Evolutionary conservation across 2,797 vertebrate species (phyloP).

Genomic region (Ctenopoma multispine): DNA sequence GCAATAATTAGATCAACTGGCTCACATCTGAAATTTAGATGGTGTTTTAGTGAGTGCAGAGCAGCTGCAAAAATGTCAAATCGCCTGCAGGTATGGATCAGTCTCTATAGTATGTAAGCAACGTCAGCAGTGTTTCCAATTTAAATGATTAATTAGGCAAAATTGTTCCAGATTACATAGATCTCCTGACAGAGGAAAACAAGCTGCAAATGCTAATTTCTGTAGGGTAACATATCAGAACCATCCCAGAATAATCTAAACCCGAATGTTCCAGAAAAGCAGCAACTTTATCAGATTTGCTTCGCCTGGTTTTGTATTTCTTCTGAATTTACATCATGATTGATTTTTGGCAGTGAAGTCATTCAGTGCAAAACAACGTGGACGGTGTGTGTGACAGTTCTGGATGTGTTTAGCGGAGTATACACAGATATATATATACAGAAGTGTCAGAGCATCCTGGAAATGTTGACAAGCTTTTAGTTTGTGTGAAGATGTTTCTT

Average conservation of each 20-base stretch:
- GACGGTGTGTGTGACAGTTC: neutral
- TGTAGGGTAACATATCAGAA: neutral
- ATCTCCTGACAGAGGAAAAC: neutral
- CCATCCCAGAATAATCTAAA: neutral
- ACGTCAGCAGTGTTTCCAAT: too few relatives aligned
- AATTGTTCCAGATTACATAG: neutral
- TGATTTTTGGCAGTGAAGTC: too few relatives aligned
- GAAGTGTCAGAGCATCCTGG: neutral
- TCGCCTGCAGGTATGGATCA: neutral
- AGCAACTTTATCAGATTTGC: neutral
- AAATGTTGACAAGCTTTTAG: neutral
- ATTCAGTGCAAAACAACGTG: too few relatives aligned
- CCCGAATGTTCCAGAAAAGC: neutral
- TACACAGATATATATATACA: too few relatives aligned
- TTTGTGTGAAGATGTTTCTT: neutral
- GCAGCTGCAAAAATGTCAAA: neutral
- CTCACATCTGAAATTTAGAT: neutral
- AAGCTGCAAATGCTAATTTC: neutral
- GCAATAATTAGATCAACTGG: neutral
- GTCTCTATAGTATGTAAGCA: neutral
- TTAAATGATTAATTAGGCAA: neutral
- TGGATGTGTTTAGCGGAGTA: too few relatives aligned
- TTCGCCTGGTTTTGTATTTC: too few relatives aligned
- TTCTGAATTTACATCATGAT: too few relatives aligned
- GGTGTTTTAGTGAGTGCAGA: neutral